These are phyloP conservation scores for Eriocheir sinensis DNA, from an alignment of 1,140 invertebrate species.

Conservation along the genomic window DNA sequence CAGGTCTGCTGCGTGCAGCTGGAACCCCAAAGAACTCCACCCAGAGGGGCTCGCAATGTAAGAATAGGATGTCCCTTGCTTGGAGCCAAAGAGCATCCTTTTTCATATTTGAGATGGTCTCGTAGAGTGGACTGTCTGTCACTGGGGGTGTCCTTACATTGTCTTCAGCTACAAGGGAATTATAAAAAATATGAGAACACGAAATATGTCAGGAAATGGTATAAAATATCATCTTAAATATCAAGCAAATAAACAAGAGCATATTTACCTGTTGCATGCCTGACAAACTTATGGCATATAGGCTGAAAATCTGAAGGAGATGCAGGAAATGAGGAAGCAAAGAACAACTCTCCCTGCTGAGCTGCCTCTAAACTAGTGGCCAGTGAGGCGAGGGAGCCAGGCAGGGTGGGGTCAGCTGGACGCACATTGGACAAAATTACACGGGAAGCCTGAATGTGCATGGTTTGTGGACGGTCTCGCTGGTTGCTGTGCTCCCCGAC, in stretches of 20 bases:
- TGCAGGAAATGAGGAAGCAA: constrained; percentile 88
- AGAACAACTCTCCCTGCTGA: constrained; percentile 85
- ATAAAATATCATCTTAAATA: neutral
- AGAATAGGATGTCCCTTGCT: constrained; percentile 93
- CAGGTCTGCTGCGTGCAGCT: constrained; percentile 86
- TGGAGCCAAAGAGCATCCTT: constrained; percentile 90
- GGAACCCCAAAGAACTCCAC: constrained; percentile 92
- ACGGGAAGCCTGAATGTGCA: constrained; percentile 91
- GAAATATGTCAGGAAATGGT: neutral
- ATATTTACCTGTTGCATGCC: constrained; percentile 86
- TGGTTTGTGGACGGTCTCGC: constrained; percentile 89
- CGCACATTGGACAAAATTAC: constrained; percentile 88
- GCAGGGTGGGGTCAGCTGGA: constrained; percentile 75
- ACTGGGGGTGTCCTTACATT: constrained; percentile 82
- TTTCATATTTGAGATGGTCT: constrained; percentile 79
- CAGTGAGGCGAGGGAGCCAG: constrained; percentile 88
- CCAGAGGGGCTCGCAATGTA: constrained; percentile 94
- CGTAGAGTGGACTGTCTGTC: constrained; percentile 82
- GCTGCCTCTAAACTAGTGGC: constrained; percentile 86
- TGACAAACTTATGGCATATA: constrained; percentile 89
- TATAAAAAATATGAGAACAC: constrained; percentile 15
- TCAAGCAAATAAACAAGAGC: neutral
- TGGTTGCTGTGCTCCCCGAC: constrained; percentile 83
- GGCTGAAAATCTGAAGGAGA: constrained; percentile 86
- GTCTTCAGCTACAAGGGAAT: constrained; percentile 82